Evolutionary conservation across 2,113 vertebrate species (phyloP).

Genomic region (Daboia siamensis): DNA sequence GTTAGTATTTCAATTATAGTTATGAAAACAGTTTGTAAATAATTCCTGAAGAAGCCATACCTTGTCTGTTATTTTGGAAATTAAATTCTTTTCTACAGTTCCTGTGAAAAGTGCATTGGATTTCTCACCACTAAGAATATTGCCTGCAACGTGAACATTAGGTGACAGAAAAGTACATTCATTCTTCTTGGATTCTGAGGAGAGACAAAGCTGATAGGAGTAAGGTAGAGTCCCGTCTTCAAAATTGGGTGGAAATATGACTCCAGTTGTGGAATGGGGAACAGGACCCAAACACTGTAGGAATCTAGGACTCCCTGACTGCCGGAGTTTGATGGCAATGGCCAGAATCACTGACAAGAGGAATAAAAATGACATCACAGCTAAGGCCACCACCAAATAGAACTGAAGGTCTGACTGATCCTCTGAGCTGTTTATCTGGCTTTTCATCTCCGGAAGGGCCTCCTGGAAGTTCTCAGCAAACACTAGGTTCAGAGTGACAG

Average conservation of each 20-base stretch:
- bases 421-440: neutral
- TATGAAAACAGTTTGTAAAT: neutral
- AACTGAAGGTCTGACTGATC: conserved; percentile 49
- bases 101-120: neutral
- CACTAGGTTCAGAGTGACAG: conserved; percentile 12
- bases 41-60: neutral
- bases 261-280: conserved; percentile 24
- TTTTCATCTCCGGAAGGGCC: conserved; percentile 20
- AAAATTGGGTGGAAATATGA: conserved; percentile 36
- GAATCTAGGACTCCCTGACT: conserved; percentile 18
- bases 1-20: neutral
- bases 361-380: conserved; percentile 49
- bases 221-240: conserved; percentile 50
- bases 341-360: conserved; percentile 47
- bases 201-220: conserved; percentile 49
- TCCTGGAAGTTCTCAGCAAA: conserved; percentile 28
- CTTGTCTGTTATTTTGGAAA: neutral
- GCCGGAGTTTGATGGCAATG: conserved; percentile 25
- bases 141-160: neutral
- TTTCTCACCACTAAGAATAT: neutral
- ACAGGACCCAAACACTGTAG: conserved; percentile 35
- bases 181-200: conserved; percentile 34
- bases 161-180: conserved; percentile 40
- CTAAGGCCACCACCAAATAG: conserved; percentile 55
- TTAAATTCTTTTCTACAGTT: neutral